Evolutionary conservation across 2,888 invertebrate species (phyloP).

Genomic region (Elysia crispata): DNA sequence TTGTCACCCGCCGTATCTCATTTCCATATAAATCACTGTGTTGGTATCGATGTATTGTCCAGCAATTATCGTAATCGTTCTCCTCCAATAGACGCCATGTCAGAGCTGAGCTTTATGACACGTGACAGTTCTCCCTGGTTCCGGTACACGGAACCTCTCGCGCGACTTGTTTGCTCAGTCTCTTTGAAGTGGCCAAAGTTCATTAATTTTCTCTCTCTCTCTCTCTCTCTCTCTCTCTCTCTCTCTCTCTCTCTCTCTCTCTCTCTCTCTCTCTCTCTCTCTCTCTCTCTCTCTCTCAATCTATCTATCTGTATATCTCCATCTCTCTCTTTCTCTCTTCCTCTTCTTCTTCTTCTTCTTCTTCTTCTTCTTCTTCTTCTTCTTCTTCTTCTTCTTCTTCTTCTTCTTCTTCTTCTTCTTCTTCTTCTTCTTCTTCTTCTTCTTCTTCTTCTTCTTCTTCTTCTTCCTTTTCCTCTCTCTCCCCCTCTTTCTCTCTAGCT

Average conservation of each 20-base stretch:
- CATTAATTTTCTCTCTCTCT: neutral
- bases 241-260: slow-evolving; percentile 13
- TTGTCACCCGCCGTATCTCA: neutral
- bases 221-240: slow-evolving; percentile 30
- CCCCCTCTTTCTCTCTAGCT: neutral
- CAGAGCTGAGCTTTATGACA: no score
- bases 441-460: neutral
- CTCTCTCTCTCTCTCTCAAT: slow-evolving; percentile 24
- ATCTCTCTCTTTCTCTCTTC: neutral
- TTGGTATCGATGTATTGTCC: neutral
- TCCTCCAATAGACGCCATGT: no score
- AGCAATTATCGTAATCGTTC: no score
- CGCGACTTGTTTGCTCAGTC: neutral
- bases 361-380: neutral
- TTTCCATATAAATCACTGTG: neutral
- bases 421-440: neutral
- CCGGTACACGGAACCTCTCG: neutral
- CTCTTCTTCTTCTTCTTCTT: neutral
- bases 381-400: neutral
- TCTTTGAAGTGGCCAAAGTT: neutral
- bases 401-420: neutral
- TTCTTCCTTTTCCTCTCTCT: neutral
- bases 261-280: slow-evolving; percentile 26
- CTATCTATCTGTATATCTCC: slow-evolving; percentile 15
- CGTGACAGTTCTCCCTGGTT: neutral